phyloP scores from a whole-genome alignment of 2,888 invertebrate genomes.

The Proisotoma minuta region DNA sequence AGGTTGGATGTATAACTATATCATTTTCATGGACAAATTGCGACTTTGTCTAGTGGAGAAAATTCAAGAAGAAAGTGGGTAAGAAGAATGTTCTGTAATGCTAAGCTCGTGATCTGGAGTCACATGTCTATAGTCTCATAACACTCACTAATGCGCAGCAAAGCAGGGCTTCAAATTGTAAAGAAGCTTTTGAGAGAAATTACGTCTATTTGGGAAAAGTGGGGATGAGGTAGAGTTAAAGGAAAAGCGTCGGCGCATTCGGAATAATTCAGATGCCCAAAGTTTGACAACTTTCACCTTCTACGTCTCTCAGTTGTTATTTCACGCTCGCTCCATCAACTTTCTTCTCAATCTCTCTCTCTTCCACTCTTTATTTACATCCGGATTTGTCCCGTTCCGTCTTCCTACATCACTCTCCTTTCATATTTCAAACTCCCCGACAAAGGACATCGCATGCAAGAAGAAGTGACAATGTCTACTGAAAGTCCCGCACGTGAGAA shows the following conservation, averaged over 20 bases:
- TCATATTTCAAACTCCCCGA: neutral
- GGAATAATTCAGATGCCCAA: slow-evolving; percentile 30
- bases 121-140: too few relatives aligned
- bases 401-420: neutral
- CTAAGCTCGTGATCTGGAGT: too few relatives aligned
- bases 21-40: too few relatives aligned
- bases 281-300: slow-evolving; percentile 38
- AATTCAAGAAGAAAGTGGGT: too few relatives aligned
- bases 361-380: neutral
- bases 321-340: slow-evolving; percentile 7
- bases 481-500: slow-evolving; percentile 30
- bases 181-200: too few relatives aligned
- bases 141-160: too few relatives aligned
- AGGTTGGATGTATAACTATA: too few relatives aligned
- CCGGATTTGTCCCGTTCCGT: neutral
- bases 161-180: too few relatives aligned
- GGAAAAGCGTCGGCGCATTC: slow-evolving; percentile 34
- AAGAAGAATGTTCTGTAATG: too few relatives aligned
- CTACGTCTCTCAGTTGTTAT: slow-evolving; percentile 16
- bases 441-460: neutral
- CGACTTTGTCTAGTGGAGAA: too few relatives aligned
- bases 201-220: too few relatives aligned
- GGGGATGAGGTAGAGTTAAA: slow-evolving; percentile 11
- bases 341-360: neutral
- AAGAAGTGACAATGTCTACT: slow-evolving; percentile 3